phyloP scores from a whole-genome alignment of 1,140 invertebrate species.

The Drepana arcuata region DNA sequence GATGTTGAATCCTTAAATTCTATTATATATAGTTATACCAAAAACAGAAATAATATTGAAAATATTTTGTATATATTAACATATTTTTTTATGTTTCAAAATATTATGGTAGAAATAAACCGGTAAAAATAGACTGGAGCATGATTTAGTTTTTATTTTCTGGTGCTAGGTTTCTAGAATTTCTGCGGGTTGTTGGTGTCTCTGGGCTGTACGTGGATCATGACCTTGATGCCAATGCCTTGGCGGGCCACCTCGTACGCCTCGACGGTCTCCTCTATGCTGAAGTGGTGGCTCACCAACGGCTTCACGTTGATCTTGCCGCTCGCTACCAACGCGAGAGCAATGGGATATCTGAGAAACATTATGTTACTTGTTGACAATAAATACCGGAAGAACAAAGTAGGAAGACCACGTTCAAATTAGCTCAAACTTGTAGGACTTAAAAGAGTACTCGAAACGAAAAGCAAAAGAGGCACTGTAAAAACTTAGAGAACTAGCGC shows the following conservation, averaged over 20 bases:
- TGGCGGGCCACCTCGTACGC: conserved; percentile 89
- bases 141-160: too few relatives aligned
- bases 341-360: conserved; percentile 86
- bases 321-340: conserved; percentile 86
- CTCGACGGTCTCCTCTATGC: conserved; percentile 85
- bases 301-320: conserved; percentile 90
- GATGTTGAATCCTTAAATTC: too few relatives aligned
- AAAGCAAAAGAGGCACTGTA: too few relatives aligned
- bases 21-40: too few relatives aligned
- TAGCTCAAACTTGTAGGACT: too few relatives aligned
- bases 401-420: too few relatives aligned
- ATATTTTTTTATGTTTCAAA: background rate
- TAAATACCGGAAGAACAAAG: background rate
- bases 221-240: conserved; percentile 87
- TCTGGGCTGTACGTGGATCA: conserved; percentile 85
- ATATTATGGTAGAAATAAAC: too few relatives aligned
- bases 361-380: background rate
- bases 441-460: too few relatives aligned
- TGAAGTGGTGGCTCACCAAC: conserved; percentile 92
- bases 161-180: conserved; percentile 16
- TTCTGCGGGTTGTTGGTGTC: conserved; percentile 66
- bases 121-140: too few relatives aligned
- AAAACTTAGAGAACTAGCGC: too few relatives aligned
- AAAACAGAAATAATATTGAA: too few relatives aligned
- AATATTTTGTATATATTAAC: background rate